These are phyloP conservation scores for Heliornis fulica DNA, from an alignment of 2,113 vertebrate genomes.

Conservation along the genomic window DNA sequence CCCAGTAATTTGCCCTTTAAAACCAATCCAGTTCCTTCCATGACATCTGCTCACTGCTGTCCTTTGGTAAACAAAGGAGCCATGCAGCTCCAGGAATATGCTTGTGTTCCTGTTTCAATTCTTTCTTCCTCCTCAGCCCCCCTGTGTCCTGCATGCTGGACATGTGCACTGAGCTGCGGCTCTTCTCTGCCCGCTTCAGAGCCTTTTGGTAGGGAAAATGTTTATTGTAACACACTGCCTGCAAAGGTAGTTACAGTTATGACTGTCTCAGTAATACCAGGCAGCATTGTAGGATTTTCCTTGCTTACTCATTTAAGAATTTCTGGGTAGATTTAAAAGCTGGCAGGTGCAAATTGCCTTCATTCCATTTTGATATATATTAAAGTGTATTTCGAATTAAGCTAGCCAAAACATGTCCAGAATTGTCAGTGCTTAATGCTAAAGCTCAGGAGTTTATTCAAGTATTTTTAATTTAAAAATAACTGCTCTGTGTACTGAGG, in stretches of 20 bases:
- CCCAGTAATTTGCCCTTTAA: conserved; percentile 25
- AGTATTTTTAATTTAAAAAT: background rate
- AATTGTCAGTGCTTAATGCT: background rate
- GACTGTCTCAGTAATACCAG: background rate
- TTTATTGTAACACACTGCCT: background rate
- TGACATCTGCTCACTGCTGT: background rate
- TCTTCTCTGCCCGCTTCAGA: background rate
- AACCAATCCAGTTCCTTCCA: background rate
- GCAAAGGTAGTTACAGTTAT: background rate
- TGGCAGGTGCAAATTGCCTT: background rate
- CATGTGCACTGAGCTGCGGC: background rate
- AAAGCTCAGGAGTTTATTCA: background rate
- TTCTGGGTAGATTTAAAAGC: background rate
- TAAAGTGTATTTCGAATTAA: background rate
- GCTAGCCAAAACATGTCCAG: background rate
- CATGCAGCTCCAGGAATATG: background rate
- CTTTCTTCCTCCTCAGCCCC: background rate
- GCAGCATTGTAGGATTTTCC: background rate
- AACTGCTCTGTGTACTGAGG: background rate
- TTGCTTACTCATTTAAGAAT: background rate
- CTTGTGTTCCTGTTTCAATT: background rate
- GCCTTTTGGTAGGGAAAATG: background rate
- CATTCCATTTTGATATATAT: background rate
- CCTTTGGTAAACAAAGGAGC: conserved; percentile 5
- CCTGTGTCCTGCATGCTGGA: background rate